Evolutionary conservation across 2,113 vertebrate genomes (phyloP), one percentile per base, ranked within the genome.

Genomic region (Regulus satrapa): DNA sequence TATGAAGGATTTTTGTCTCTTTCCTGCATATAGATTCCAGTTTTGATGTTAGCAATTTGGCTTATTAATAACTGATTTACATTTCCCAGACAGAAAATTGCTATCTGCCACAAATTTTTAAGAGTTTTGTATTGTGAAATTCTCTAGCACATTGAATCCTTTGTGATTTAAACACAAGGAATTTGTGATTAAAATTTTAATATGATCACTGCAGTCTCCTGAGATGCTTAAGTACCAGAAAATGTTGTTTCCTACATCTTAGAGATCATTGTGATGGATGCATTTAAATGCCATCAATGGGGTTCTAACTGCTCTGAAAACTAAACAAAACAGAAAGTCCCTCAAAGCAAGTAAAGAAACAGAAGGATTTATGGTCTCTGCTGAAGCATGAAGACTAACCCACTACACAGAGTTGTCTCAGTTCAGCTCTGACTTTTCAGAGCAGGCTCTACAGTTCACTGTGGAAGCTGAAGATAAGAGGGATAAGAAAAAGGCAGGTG

Each of bases 141-240:
- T 96, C 94, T 94, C 63, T 83, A 91, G 61, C 89, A 98, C 95
- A 97, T 91, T 96, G 95, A 96, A 83, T 88, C 88, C 94, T 98
- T 97, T 98, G 97, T 98, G 96, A 86, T 91, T 94, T 88, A 62
- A 96, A 91, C 18, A 9, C 67, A 96, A 97, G 89, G 78, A 97
- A 74, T 96, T 96, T 97, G 96, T 98, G 97, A 98, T 98, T 97
- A 97, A 98, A 98, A 97, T 98, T 97, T 96, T 97, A 98, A 96
- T 97, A 96, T 66, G 86, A 96, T 96, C 96, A 81, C 92, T 94
- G 93, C 86, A 95, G 85, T 96, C 95, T 97, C 95, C 54, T 64
- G 97, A 87, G 93, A 91, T 96, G 71, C 94, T 96, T 95, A 94
- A 88, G 83, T 94, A 96, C 93, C 96, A 93, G 95, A 96, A 97